Evolutionary conservation across 2,113 vertebrate genomes (phyloP).

Genomic region (Cromileptes altivelis): DNA sequence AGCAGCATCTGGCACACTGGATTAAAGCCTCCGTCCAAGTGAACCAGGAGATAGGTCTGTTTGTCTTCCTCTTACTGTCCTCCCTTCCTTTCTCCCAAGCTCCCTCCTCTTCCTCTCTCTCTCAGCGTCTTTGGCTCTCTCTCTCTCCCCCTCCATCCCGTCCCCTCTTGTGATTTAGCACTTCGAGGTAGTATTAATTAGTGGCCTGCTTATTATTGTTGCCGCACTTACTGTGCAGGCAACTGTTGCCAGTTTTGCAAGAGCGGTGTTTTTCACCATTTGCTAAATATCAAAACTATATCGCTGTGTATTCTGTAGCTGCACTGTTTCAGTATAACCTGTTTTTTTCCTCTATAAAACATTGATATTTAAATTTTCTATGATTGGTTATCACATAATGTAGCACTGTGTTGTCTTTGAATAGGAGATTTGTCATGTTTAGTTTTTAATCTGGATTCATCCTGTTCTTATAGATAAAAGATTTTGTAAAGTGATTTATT

Average conservation of each 20-base stretch:
- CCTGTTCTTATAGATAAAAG: neutral
- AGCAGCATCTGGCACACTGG: slow-evolving; percentile 54
- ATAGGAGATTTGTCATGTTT: neutral
- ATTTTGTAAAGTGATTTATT: neutral
- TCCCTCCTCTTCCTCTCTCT: slow-evolving; percentile 67
- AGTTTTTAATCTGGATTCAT: neutral
- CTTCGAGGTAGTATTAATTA: slow-evolving; percentile 76
- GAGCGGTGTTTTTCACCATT: neutral
- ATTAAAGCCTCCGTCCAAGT: slow-evolving; percentile 65
- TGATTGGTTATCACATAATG: neutral
- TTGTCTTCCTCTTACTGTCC: slow-evolving; percentile 72
- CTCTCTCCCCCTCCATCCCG: slow-evolving; percentile 57
- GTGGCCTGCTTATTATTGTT: slow-evolving; percentile 71
- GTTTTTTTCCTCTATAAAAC: neutral
- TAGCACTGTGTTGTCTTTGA: neutral
- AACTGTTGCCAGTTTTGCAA: slow-evolving; percentile 21
- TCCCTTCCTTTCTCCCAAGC: slow-evolving; percentile 63
- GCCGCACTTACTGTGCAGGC: slow-evolving; percentile 6
- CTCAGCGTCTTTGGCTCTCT: slow-evolving; percentile 41
- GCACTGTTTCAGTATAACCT: neutral
- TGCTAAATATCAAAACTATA: neutral
- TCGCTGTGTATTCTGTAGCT: neutral
- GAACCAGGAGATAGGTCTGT: slow-evolving; percentile 76
- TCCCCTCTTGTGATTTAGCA: slow-evolving; percentile 71
- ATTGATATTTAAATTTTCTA: neutral